Evolutionary conservation across 2,797 vertebrate genomes (phyloP), one percentile per base, ranked within the genome.

Genomic region (Pangasius djambal): DNA sequence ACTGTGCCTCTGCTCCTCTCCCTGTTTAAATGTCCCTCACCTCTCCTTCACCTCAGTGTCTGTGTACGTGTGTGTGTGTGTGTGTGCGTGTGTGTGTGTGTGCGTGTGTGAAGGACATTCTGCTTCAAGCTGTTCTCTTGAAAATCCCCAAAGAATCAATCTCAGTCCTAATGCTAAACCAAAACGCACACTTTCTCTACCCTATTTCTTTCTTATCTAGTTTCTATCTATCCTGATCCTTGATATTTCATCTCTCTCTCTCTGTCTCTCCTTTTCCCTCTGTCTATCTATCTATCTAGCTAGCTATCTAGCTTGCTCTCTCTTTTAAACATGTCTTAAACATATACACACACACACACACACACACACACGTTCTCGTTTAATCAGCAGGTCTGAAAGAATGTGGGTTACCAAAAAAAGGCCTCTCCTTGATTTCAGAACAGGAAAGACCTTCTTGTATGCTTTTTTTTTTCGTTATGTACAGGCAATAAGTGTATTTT

Each of bases 371-470:
- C 90, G 81, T 92, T 52, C 28, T 93, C 40, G 92, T 91, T 87
- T 94, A 94, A 93, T 96, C 96, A 96, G 96, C 96, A 93, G 96
- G 96, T 96, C 96, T 96, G 96, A 96, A 91, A 28, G 83, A 92
- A 94, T 93, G 94, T 93, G 93, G 92, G 88, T 89, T 91, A 90
- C 92, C 90, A 93, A 94, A 93, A 93, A 93, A 94, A 94, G 92
- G 92, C 82, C 91, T 93, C 88, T 86, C 50, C 88, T 88, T 91
- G 77, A 79, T 79, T 89, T 92, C 89, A 77, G 72, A 67, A 89
- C 92, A 91, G 90, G 92, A 93, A 92, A 92, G 91, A 61, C 75
- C 8, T 91, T 92, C 90, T 92, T 89, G 93, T 50, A 89, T 93
- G 93, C 93, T 95, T 94, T 94, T 83, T 94, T 83, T 61, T 61